These are phyloP conservation scores for Caprella mutica DNA, from an alignment of 2,888 invertebrate genomes.

Conservation along the genomic window DNA sequence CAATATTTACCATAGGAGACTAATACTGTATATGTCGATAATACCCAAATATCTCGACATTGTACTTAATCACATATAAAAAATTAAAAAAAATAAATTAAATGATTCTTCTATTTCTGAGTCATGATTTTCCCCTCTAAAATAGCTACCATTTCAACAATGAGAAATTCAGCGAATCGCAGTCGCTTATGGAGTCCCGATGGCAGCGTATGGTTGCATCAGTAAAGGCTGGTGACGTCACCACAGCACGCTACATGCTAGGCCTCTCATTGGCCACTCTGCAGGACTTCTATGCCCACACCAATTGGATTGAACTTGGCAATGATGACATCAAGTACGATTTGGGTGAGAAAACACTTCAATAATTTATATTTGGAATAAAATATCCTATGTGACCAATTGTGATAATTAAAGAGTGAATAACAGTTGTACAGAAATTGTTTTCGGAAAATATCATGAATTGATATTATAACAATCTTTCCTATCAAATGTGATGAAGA, in stretches of 20 bases:
- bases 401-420: too few species aligned
- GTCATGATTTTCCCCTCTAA: background rate
- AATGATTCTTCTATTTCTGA: too few species aligned
- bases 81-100: too few species aligned
- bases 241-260: conserved; percentile 15
- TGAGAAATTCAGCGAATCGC: conserved; percentile 37
- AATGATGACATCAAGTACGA: conserved; percentile 2
- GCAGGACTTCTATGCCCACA: conserved; percentile 33
- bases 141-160: conserved; percentile 5
- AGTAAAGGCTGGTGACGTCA: conserved; percentile 12
- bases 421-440: too few species aligned
- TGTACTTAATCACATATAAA: too few species aligned
- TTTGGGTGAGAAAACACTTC: background rate
- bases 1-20: too few species aligned
- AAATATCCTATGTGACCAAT: too few species aligned
- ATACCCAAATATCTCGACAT: too few species aligned
- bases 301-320: conserved; percentile 34
- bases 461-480: too few species aligned
- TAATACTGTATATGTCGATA: too few species aligned
- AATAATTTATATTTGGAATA: background rate
- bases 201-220: conserved; percentile 14
- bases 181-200: conserved; percentile 29
- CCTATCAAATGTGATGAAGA: too few species aligned
- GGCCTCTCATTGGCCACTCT: conserved; percentile 20
- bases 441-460: too few species aligned